Conservation (phyloP, 2,113 vertebrate genomes). For the Lathamus discolor region DNA sequence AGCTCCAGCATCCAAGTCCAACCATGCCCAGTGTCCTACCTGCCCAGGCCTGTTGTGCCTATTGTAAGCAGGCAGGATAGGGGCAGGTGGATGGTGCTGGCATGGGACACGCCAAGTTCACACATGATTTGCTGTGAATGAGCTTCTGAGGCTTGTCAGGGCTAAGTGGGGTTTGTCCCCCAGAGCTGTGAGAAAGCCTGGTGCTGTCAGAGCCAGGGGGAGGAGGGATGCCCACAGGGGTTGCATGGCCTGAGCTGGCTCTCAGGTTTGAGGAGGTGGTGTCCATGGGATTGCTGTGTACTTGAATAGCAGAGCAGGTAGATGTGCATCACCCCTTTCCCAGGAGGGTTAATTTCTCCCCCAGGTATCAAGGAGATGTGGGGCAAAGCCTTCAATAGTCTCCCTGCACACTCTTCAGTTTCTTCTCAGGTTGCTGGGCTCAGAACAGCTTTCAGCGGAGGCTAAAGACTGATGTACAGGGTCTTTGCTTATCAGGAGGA, state of each 20-base stretch:
- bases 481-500: not conserved
- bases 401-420: not conserved
- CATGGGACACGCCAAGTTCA: accelerated
- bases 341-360: not conserved
- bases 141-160: not conserved
- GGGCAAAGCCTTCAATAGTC: not conserved
- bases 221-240: not conserved
- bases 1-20: not conserved
- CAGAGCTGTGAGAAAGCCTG: not conserved
- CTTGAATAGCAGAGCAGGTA: not conserved
- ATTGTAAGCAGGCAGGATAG: accelerated
- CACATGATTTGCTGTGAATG: not conserved
- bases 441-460: not conserved
- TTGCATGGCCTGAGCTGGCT: not conserved
- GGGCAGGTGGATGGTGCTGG: not conserved
- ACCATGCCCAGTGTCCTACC: not conserved
- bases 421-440: not conserved
- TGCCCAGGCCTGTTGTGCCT: not conserved
- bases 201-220: accelerated
- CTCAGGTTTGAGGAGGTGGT: not conserved
- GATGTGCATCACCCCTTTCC: not conserved
- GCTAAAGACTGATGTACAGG: not conserved
- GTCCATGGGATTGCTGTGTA: not conserved
- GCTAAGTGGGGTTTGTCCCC: not conserved
- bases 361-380: not conserved